Evolutionary conservation across 2,113 vertebrate species (phyloP), one percentile per base, ranked within the genome.

Genomic region (Nycticryphes semicollaris): DNA sequence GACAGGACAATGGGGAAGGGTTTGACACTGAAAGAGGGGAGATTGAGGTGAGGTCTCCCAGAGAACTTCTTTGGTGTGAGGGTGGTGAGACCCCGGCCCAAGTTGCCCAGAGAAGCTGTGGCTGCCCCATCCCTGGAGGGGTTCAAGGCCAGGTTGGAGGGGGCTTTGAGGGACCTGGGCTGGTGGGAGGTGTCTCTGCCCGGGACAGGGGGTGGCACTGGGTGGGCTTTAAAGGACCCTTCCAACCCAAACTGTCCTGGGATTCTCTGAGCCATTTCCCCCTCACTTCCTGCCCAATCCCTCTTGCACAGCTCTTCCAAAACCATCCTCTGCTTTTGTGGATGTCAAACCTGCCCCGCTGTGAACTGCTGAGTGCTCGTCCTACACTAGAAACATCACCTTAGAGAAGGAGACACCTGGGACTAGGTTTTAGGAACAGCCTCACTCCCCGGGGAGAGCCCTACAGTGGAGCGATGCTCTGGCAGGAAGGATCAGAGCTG

Each of bases 321-420:
- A 75, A 24, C 18, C 10, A 1, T 5, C 54, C 21, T 20, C 35
- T 9, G n/a, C 30, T 62, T 41, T 23, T 39, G 37, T 1, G 0
- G 28, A 18, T 0, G 0, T 47, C 30, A 57, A 77, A 35, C 25
- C 57, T 19, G 8, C 7, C 66, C 85, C 33, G 53, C 59, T n/a
- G 45, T 24, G 8, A 72, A 14, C 37, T 4, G 35, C 43, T 7
- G 20, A 60, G 66, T 2, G 1, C 30, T 54, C 5, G 0, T 9
- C 45, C 37, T 47, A 2, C 2, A 1, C 2, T 4, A 30, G 28
- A 66, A 28, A 41, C 24, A 7, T 14, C 17, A 10, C 3, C 0
- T 24, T 5, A 12, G 45, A 67, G 51, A n/a, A 53, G 8, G 7
- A 3, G 66, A n/a, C 11, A 1, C 4, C 25, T 25, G 28, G 21